Evolutionary conservation across 2,888 invertebrate species (phyloP).

Genomic region (Ecdyonurus torrentis): DNA sequence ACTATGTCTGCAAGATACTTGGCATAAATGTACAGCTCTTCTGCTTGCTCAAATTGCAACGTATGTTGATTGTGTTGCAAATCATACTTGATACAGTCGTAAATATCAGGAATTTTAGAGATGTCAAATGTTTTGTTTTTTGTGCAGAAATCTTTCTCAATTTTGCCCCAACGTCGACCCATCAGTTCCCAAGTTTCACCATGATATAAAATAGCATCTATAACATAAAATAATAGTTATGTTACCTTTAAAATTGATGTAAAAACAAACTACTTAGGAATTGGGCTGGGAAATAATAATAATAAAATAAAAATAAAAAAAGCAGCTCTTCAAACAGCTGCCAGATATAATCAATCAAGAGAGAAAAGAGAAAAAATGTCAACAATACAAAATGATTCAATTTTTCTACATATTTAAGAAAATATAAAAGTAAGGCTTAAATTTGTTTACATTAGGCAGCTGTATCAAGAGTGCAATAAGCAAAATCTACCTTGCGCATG

Average conservation of each 20-base stretch:
- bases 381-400: too few species aligned
- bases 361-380: not conserved
- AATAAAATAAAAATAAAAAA: not conserved
- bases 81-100: conserved; percentile 98
- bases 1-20: conserved; percentile 97
- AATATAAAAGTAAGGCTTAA: too few species aligned
- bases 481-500: too few species aligned
- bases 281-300: too few species aligned
- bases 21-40: conserved; percentile 85
- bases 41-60: conserved; percentile 79
- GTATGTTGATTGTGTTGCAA: conserved; percentile 95
- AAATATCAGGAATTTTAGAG: conserved; percentile 97
- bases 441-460: too few species aligned
- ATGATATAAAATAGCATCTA: conserved; percentile 86
- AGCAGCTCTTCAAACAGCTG: too few species aligned
- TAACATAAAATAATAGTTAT: not conserved
- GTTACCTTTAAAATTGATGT: not conserved
- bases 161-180: conserved; percentile 93
- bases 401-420: too few species aligned
- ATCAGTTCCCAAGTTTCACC: conserved; percentile 98
- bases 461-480: too few species aligned
- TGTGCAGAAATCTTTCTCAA: conserved; percentile 93
- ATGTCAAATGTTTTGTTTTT: conserved; percentile 90
- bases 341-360: not conserved
- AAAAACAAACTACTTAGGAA: not conserved